phyloP scores from a whole-genome alignment of 2,797 vertebrate species.

The Manis pentadactyla region DNA sequence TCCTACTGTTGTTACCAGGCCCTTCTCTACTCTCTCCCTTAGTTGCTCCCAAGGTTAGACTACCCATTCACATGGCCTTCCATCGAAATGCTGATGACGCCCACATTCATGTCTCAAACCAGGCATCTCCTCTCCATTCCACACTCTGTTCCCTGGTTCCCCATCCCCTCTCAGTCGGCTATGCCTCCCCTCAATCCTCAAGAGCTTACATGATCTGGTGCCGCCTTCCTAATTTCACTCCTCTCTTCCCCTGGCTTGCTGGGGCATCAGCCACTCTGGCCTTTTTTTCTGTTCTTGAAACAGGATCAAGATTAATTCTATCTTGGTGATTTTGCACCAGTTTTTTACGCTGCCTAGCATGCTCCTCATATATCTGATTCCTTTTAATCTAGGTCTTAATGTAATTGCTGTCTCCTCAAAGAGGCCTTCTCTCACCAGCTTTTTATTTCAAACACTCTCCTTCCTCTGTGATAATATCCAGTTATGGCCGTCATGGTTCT shows the following conservation, averaged over 20 bases:
- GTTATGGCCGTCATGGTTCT: not conserved
- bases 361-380: not conserved
- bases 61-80: not conserved
- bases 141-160: not conserved
- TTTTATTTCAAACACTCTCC: conserved; percentile 50
- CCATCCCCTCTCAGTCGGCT: not conserved
- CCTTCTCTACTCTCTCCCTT: not conserved
- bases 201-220: not conserved
- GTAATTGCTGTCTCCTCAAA: conserved; percentile 1
- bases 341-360: not conserved
- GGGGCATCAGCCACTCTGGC: not conserved
- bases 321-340: not conserved
- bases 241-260: not conserved
- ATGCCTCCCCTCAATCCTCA: not conserved
- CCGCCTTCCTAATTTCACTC: not conserved
- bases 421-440: not conserved
- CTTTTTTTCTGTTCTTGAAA: not conserved
- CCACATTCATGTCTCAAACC: not conserved
- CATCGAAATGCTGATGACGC: not conserved
- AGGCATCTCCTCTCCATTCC: not conserved
- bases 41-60: not conserved
- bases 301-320: not conserved
- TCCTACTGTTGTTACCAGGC: not conserved
- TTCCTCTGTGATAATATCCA: not conserved
- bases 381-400: conserved; percentile 24